Conservation (phyloP, 2,797 vertebrate species). For the Sebastes itinus region DNA sequence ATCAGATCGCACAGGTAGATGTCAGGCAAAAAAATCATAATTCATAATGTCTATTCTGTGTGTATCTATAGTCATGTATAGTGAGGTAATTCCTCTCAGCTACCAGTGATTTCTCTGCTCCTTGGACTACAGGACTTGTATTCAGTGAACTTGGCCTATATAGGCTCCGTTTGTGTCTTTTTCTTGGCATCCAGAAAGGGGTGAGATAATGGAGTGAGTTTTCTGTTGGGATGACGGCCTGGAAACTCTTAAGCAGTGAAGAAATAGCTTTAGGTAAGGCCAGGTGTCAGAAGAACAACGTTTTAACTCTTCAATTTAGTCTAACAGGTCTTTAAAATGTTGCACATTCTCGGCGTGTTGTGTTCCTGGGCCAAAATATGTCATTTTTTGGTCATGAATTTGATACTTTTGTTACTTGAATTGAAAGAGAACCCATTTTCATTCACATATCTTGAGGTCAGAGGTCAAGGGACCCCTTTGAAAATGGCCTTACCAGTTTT, state of each 20-base stretch:
- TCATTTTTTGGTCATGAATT: not conserved
- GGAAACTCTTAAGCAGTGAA: slow-evolving; percentile 46
- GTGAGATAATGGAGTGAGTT: slow-evolving; percentile 31
- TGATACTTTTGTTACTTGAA: not conserved
- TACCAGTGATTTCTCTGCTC: not conserved
- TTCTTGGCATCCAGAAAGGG: slow-evolving; percentile 9
- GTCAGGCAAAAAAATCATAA: not conserved
- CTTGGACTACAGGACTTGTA: not conserved
- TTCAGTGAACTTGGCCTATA: not conserved
- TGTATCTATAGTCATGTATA: not conserved
- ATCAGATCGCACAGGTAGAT: slow-evolving; percentile 46
- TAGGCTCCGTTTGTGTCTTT: not conserved
- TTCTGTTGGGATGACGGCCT: slow-evolving; percentile 13
- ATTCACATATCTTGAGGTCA: too few relatives aligned
- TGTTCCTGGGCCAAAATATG: too few relatives aligned
- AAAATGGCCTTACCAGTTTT: too few relatives aligned
- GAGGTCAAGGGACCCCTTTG: too few relatives aligned
- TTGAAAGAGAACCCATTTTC: not conserved
- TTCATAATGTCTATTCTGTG: not conserved
- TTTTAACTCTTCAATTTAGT: not conserved
- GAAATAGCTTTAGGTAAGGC: slow-evolving; percentile 21
- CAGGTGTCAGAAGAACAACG: slow-evolving; percentile 20
- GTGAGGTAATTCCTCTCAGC: not conserved
- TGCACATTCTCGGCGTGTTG: rapidly evolving
- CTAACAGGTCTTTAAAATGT: not conserved